Evolutionary conservation across 2,888 invertebrate species (phyloP).

Genomic region (Azorinus chamasolen): DNA sequence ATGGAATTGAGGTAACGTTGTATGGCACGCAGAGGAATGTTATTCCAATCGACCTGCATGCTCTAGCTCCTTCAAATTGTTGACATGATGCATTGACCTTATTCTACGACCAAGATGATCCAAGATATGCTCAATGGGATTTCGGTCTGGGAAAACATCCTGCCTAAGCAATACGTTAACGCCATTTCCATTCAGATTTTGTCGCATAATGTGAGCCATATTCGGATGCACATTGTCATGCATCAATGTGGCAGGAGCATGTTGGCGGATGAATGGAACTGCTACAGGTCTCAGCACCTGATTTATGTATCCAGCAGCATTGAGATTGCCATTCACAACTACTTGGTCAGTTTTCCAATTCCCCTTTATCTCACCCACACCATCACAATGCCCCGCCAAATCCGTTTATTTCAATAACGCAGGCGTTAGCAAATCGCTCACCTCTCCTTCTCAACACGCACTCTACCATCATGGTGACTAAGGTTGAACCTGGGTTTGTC

Average conservation of each 20-base stretch:
- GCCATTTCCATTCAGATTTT: slow-evolving; percentile 9
- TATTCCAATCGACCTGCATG: too few relatives aligned
- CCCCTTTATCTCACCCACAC: slow-evolving; percentile 19
- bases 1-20: too few relatives aligned
- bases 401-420: background rate
- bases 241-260: slow-evolving; percentile 9
- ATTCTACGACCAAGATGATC: too few relatives aligned
- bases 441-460: slow-evolving; percentile 15
- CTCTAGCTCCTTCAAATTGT: too few relatives aligned
- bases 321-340: slow-evolving; percentile 4
- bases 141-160: too few relatives aligned
- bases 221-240: slow-evolving; percentile 8
- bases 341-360: slow-evolving; percentile 6
- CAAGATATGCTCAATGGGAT: too few relatives aligned
- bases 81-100: too few relatives aligned
- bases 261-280: slow-evolving; percentile 15
- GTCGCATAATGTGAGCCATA: background rate
- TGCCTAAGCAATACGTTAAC: too few relatives aligned
- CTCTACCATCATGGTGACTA: background rate
- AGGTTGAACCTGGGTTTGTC: slow-evolving; percentile 30
- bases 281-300: too few relatives aligned
- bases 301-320: slow-evolving; percentile 14
- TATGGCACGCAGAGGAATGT: too few relatives aligned
- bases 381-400: slow-evolving; percentile 13
- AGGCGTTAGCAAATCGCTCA: background rate